phyloP scores from a whole-genome alignment of 30 jellyfish, hydroid and myxozoan species.

The Cassiopea xamachana region DNA sequence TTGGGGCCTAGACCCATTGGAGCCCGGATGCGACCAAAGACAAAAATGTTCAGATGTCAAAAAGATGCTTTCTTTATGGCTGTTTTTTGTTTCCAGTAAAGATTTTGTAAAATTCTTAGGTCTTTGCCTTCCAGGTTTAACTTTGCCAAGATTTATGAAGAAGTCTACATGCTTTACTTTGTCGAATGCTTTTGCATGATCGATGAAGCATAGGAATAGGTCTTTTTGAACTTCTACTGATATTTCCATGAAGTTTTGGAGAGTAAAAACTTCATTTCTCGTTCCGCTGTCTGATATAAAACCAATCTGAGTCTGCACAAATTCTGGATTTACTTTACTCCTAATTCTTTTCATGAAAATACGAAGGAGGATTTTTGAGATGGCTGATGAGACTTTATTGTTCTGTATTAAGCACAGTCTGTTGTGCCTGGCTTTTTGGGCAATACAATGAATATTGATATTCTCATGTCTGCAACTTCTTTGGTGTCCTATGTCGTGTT shows the following conservation, averaged over 20 bases:
- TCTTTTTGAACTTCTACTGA: background rate
- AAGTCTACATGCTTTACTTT: background rate
- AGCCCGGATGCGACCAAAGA: too few relatives aligned
- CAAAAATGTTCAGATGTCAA: too few relatives aligned
- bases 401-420: background rate
- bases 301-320: background rate
- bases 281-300: background rate
- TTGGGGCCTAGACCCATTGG: too few relatives aligned
- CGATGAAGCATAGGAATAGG: background rate
- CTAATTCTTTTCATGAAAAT: background rate
- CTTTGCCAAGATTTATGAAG: background rate
- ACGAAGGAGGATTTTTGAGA: background rate
- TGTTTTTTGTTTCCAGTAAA: background rate
- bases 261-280: background rate
- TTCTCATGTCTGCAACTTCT: background rate
- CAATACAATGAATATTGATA: background rate
- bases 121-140: background rate
- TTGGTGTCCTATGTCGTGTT: background rate
- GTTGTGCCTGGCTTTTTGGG: constrained; percentile 3
- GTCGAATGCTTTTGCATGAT: background rate
- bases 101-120: background rate
- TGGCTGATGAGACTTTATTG: too few relatives aligned
- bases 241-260: background rate
- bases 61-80: background rate
- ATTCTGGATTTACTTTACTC: background rate